A percentile compares a stretch with the other conserved stretches of the same genome.
These are phyloP conservation scores for Hoplodrina ambigua DNA, from an alignment of 2,888 invertebrate genomes.

Conservation along the genomic window DNA sequence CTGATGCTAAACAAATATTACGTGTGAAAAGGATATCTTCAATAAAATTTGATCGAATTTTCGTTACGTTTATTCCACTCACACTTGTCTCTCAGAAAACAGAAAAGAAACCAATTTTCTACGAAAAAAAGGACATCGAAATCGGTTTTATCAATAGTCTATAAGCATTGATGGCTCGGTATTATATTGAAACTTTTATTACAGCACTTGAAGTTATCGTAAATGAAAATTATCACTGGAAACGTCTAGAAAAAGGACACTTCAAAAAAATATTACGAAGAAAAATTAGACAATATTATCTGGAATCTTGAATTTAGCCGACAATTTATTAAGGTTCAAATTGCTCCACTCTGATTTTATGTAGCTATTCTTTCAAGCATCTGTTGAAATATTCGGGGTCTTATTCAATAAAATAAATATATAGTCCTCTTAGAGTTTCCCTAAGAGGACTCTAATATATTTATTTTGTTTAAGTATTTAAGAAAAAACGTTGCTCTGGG, in stretches of 20 bases:
- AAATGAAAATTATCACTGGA: conserved; percentile 12
- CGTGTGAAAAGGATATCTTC: too few species aligned
- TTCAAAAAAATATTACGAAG: neutral
- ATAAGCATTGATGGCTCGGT: conserved; percentile 4
- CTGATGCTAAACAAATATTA: too few species aligned
- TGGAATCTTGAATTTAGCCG: neutral
- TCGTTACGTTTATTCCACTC: too few species aligned
- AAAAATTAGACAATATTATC: conserved; percentile 7
- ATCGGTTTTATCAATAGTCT: neutral
- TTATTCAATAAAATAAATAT: too few species aligned
- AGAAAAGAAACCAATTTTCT: neutral
- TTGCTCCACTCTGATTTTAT: conserved; percentile 12
- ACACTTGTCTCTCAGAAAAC: too few species aligned
- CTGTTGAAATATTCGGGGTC: too few species aligned
- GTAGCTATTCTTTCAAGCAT: neutral
- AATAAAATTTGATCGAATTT: too few species aligned
- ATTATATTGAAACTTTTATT: conserved; percentile 6
- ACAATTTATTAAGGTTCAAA: conserved; percentile 11
- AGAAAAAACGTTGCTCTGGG: too few species aligned
- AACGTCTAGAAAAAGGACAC: neutral
- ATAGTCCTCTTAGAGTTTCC: too few species aligned
- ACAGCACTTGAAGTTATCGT: conserved; percentile 10
- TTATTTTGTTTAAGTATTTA: too few species aligned
- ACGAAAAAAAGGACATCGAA: neutral
- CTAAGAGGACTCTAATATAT: too few species aligned